phyloP scores from a whole-genome alignment of 2,797 vertebrate genomes.

The Pseudochirops cupreus region DNA sequence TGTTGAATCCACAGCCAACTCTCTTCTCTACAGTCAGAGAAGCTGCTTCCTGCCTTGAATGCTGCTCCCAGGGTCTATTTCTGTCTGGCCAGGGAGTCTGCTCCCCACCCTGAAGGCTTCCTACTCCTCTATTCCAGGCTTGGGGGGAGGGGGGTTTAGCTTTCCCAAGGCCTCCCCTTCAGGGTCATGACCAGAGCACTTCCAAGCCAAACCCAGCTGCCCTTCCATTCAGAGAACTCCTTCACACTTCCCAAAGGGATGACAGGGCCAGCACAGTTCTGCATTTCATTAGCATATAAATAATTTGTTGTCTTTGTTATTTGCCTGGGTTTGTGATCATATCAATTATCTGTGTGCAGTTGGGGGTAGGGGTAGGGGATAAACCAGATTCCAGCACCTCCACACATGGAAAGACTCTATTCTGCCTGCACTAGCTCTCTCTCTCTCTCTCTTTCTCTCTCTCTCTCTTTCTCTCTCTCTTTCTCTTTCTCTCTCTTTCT shows the following conservation, averaged over 20 bases:
- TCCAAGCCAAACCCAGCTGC: too few relatives aligned
- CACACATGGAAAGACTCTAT: too few relatives aligned
- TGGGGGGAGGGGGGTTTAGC: too few relatives aligned
- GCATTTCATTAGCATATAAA: not conserved
- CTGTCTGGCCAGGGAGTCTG: not conserved
- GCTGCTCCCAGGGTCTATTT: not conserved
- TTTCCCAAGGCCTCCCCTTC: not conserved
- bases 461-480: too few relatives aligned
- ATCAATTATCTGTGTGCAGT: not conserved
- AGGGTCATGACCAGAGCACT: not conserved
- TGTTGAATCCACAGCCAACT: too few relatives aligned
- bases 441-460: too few relatives aligned
- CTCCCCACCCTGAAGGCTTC: not conserved
- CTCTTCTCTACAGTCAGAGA: not conserved
- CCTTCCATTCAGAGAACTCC: not conserved
- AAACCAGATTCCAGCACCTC: not conserved
- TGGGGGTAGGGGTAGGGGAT: too few relatives aligned
- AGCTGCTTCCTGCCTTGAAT: not conserved
- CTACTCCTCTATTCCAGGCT: not conserved
- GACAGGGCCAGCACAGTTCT: not conserved
- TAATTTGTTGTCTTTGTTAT: not conserved
- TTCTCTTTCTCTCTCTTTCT: fast-evolving
- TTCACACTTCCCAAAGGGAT: not conserved
- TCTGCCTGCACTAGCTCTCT: not conserved
- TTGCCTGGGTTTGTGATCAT: not conserved